Evolutionary conservation across 2,797 vertebrate species (phyloP), one percentile per base, ranked within the genome.

Genomic region (Tiaroga cobitis): DNA sequence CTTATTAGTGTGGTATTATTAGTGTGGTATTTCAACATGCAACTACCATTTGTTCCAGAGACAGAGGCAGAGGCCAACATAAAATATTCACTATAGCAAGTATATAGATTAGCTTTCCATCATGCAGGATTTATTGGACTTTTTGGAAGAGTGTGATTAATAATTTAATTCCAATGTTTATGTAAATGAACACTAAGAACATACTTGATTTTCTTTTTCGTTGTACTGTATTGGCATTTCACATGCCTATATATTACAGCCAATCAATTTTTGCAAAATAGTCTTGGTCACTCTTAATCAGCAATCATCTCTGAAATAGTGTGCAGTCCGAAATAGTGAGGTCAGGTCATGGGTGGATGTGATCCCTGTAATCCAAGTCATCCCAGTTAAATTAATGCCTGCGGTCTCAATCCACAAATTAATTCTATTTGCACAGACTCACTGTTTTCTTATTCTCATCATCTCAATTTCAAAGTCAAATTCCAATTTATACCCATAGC

Each of bases 391-490:
- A 63, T 51, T 8, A 67, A 65, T 83, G 8, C 15, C 41, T 51
- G 13, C 16, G 21, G 69, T 46, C 37, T 82, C n/a, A 70, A 9
- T 72, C 29, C 70, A 29, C 29, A 65, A 37, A 75, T 65, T 26
- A 26, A 51, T 49, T 83, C 43, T 41, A 69, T 80, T 80, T 69
- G 63, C 43, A 68, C 70, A 49, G 56, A 74, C 81, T 74, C 29
- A 49, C 46, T 18, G 43, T 75, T 75, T 61, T 34, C 56, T n/a
- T 49, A n/a, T 49, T 82, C 39, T 49, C 29, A 82, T 63, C 56
- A 65, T n/a, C 70, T 74, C 29, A 63, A 49, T 74, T 82, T 74
- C 26, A 49, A 65, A 67, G 59, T 83, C 43, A 75, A 75, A 83
- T 73, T 82, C 19, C 1, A 34, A 24, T 65, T 67, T 67, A 49